Conservation (phyloP, 2,113 vertebrate species). For the Phoenicopterus ruber region DNA sequence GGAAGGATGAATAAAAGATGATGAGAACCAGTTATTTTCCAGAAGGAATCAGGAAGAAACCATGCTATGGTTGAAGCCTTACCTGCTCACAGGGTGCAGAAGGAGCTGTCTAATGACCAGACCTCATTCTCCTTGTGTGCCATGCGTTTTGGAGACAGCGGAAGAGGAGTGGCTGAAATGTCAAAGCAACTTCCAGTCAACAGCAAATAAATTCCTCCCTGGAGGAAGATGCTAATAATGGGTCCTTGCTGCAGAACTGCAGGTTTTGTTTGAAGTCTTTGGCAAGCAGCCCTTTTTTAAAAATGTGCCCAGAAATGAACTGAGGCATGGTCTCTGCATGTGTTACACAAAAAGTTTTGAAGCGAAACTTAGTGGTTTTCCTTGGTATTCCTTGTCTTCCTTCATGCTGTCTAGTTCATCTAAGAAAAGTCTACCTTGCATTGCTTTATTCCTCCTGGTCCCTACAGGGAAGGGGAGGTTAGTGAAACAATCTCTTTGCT, state of each 20-base stretch:
- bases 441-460: background rate
- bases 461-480: background rate
- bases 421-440: background rate
- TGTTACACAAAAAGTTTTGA: background rate
- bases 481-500: background rate
- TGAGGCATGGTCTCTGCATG: background rate
- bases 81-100: background rate
- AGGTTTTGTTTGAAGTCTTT: background rate
- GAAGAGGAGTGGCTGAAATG: background rate
- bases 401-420: background rate
- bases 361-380: background rate
- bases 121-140: background rate
- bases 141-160: background rate
- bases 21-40: background rate
- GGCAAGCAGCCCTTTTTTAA: background rate
- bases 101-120: background rate
- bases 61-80: background rate
- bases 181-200: slow-evolving; percentile 12
- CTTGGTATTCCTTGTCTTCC: background rate
- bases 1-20: background rate
- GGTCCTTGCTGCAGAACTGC: background rate
- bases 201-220: background rate
- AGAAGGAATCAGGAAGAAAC: background rate
- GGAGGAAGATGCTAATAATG: slow-evolving; percentile 24
- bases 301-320: background rate